Evolutionary conservation across 2,797 vertebrate species (phyloP).

Genomic region (Manis pentadactyla): DNA sequence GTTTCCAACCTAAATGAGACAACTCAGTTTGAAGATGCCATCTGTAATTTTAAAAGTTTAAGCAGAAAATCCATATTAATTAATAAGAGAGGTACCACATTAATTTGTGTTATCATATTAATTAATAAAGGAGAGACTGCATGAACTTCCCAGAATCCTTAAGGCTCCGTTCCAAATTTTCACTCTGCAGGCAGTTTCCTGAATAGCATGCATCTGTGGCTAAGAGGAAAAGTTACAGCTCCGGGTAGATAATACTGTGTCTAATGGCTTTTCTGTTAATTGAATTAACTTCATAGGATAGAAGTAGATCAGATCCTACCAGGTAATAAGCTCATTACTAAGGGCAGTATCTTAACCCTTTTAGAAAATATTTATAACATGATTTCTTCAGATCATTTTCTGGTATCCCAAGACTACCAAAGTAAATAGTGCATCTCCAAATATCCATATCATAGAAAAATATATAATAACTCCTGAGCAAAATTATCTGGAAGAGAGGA

Average conservation of each 20-base stretch:
- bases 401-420: neutral
- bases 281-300: slow-evolving; percentile 56
- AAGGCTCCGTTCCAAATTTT: slow-evolving; percentile 59
- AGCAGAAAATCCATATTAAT: neutral
- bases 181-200: slow-evolving; percentile 13
- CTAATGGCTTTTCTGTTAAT: slow-evolving; percentile 63
- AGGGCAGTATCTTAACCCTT: slow-evolving; percentile 24
- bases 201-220: slow-evolving; percentile 5
- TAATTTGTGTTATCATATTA: slow-evolving; percentile 42
- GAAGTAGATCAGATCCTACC: slow-evolving; percentile 18
- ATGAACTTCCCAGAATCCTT: neutral
- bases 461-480: neutral
- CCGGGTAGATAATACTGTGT: slow-evolving; percentile 17
- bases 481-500: neutral
- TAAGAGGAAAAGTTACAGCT: slow-evolving; percentile 11
- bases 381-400: slow-evolving; percentile 28
- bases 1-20: neutral
- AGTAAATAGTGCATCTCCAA: neutral
- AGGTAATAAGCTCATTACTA: slow-evolving; percentile 34
- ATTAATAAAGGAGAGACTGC: slow-evolving; percentile 33
- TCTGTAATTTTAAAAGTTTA: slow-evolving; percentile 39
- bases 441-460: neutral
- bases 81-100: neutral
- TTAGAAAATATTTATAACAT: neutral
- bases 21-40: slow-evolving; percentile 3